Evolutionary conservation across 2,888 invertebrate genomes (phyloP), one percentile per base, ranked within the genome.

Genomic region (Sarcophaga carnaria): DNA sequence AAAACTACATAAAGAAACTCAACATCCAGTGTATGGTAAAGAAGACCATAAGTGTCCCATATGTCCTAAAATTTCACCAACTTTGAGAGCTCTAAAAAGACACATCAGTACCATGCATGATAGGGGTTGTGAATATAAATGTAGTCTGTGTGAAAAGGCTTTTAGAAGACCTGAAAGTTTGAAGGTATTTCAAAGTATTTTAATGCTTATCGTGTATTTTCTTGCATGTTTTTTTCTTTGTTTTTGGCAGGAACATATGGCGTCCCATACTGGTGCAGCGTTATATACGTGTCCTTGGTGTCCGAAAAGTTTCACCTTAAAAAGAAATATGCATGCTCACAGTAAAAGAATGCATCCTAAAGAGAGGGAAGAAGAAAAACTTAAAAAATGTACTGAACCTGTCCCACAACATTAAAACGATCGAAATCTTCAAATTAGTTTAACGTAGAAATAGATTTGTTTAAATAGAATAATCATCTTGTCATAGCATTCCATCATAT

Each of bases 251-350:
- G 93, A 93, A 87, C 93, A 93, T 87, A 93, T 93, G 91, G 91
- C 93, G 20, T 91, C 90, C 8, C 93, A 93, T 63, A 93, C 93
- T 0, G 91, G 91, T 27, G 92, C 92, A 78, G 91, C 92, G 54
- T 88, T 93, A 10, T 93, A 93, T 87, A 92, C 90, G 27, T 93
- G 93, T 70, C 91, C 92, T 0, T 91, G 93, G 85, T 93, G 93
- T 75, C 91, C 93, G 4, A 92, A 92, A 88, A 93, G 92, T 6
- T 92, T 92, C 74, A 91, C 91, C 77, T 92, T 92, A 17, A 91
- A 91, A 87, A 92, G 90, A 2, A 92, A 92, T 80, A 91, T 92
- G 92, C 91, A 92, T 84, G 90, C 91, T 0, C 92, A 92, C 88
- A 90, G 92, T 49, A 92, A 92, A 88, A 92, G 92, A 80, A 89